phyloP scores from a whole-genome alignment of 1,140 invertebrate genomes.

The Neelides sp. region DNA sequence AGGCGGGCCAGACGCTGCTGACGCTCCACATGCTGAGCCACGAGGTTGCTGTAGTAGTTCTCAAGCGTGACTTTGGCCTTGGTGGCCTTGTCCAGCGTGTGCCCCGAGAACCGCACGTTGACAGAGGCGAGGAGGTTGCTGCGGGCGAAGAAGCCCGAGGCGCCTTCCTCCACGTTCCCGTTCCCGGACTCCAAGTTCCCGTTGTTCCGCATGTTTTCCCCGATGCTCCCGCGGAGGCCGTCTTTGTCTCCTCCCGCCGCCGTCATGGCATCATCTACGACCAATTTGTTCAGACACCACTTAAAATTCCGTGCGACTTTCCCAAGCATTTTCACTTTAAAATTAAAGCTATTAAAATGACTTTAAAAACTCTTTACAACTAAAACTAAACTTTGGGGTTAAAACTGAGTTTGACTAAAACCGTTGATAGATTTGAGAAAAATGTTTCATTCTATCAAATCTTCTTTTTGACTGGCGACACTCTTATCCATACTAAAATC shows the following conservation, averaged over 20 bases:
- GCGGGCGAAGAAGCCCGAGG: constrained; percentile 17
- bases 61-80: constrained; percentile 98
- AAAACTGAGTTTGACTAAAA: no score
- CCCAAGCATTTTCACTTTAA: no score
- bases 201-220: constrained; percentile 8
- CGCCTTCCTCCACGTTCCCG: background rate
- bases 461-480: no score
- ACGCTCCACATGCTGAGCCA: constrained; percentile 90
- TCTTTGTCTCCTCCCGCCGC: constrained; percentile 20
- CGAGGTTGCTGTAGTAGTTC: constrained; percentile 97
- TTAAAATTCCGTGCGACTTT: no score
- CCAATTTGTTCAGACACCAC: no score
- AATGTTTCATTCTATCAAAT: no score
- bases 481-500: no score
- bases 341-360: no score
- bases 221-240: constrained; percentile 11
- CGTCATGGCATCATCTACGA: constrained; percentile 22
- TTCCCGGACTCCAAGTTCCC: background rate
- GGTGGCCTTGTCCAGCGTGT: constrained; percentile 96
- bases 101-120: constrained; percentile 77
- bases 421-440: no score
- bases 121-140: constrained; percentile 11
- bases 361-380: no score
- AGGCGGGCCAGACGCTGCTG: constrained; percentile 85
- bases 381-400: no score